These are phyloP conservation scores for Lepidochitona cinerea DNA, from an alignment of 2,888 invertebrate species.

Conservation along the genomic window DNA sequence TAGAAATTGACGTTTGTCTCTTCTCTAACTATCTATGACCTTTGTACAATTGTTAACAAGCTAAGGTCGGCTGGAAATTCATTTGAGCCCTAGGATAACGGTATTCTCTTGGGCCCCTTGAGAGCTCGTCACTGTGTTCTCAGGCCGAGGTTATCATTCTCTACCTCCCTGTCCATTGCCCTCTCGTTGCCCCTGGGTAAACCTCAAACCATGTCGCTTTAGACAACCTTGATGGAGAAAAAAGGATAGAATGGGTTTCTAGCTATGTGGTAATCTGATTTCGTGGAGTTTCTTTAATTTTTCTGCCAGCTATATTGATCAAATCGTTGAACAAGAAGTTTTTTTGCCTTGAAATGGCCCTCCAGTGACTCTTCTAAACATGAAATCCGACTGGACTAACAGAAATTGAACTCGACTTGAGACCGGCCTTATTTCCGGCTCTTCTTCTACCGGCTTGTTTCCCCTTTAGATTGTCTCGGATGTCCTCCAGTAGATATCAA, in stretches of 20 bases:
- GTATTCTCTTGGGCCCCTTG: not conserved
- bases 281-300: not conserved
- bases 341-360: not conserved
- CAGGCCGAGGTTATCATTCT: not conserved
- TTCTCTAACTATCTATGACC: not conserved
- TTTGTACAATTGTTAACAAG: not conserved
- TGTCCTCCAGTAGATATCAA: no score
- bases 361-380: not conserved
- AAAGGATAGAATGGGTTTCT: not conserved
- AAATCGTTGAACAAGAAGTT: not conserved
- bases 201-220: not conserved
- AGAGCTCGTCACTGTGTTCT: not conserved
- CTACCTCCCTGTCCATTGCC: not conserved
- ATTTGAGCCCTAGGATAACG: not conserved
- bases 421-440: no score
- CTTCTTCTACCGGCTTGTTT: no score
- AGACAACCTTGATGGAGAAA: not conserved
- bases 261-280: conserved; percentile 4
- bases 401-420: not conserved
- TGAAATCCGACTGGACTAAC: not conserved
- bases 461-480: no score
- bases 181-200: not conserved
- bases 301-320: not conserved
- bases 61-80: not conserved
- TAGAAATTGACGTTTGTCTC: conserved; percentile 3